phyloP scores from a whole-genome alignment of 2,888 invertebrate genomes.

The Teleiodes luculella region DNA sequence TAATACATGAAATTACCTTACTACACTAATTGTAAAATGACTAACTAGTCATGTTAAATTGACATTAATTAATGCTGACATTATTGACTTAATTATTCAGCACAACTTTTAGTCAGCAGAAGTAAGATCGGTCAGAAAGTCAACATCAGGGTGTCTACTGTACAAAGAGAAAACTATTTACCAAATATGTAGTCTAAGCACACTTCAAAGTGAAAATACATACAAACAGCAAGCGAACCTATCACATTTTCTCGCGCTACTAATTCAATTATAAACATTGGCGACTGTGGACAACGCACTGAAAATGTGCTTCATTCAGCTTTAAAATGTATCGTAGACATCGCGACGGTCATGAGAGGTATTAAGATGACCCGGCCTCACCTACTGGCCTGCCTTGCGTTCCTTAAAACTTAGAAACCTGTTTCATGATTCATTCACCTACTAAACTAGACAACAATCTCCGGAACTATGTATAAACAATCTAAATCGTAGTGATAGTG shows the following conservation, averaged over 20 bases:
- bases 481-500: background rate
- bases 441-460: slow-evolving; percentile 61
- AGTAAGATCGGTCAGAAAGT: background rate
- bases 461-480: slow-evolving; percentile 40
- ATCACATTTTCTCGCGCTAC: slow-evolving; percentile 10
- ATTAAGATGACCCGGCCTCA: slow-evolving; percentile 47
- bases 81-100: background rate
- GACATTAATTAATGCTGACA: slow-evolving; percentile 22
- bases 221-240: slow-evolving; percentile 31
- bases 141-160: slow-evolving; percentile 16
- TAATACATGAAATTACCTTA: background rate
- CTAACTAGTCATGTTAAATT: slow-evolving; percentile 25
- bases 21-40: slow-evolving; percentile 24
- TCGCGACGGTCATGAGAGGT: slow-evolving; percentile 42
- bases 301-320: background rate
- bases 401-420: slow-evolving; percentile 54
- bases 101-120: background rate
- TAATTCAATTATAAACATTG: slow-evolving; percentile 51
- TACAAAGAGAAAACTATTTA: slow-evolving; percentile 14
- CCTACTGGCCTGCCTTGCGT: slow-evolving; percentile 30
- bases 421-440: slow-evolving; percentile 61
- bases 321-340: slow-evolving; percentile 2
- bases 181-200: slow-evolving; percentile 30
- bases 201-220: slow-evolving; percentile 49
- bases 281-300: slow-evolving; percentile 18